Conservation (phyloP, 2,888 invertebrate species). For the Lepas anatifera region DNA sequence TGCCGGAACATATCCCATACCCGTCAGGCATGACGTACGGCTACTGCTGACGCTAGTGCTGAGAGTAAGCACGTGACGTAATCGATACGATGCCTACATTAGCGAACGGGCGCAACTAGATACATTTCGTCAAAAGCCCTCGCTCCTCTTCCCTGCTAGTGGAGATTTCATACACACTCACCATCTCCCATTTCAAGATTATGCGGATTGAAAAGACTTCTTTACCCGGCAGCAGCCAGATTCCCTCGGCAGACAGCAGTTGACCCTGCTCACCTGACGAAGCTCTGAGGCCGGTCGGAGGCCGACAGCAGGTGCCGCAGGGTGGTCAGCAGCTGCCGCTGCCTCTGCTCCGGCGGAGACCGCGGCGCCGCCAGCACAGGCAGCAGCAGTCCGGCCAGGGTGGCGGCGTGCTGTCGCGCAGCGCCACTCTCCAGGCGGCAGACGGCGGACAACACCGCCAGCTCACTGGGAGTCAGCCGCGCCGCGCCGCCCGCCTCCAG, state of each 20-base stretch:
- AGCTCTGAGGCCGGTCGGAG: neutral
- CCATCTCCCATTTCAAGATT: too few relatives aligned
- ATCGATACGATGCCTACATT: too few relatives aligned
- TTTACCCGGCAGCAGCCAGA: too few relatives aligned
- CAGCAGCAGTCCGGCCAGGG: neutral
- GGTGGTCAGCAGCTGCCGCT: neutral
- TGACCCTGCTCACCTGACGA: neutral
- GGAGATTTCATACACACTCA: too few relatives aligned
- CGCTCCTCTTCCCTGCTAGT: too few relatives aligned
- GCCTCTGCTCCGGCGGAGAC: neutral
- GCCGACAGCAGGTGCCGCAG: neutral
- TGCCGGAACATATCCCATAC: neutral
- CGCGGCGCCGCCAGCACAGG: constrained; percentile 1
- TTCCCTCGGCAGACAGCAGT: too few relatives aligned
- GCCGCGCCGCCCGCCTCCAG: constrained; percentile 44
- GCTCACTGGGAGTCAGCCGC: neutral
- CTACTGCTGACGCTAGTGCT: too few relatives aligned
- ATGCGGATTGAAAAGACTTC: too few relatives aligned
- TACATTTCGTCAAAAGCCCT: too few relatives aligned
- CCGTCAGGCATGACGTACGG: too few relatives aligned
- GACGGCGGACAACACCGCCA: neutral
- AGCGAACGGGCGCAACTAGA: too few relatives aligned
- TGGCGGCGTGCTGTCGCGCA: neutral
- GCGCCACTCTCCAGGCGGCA: neutral
- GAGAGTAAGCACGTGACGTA: too few relatives aligned